Evolutionary conservation across 2,888 invertebrate genomes (phyloP).

Genomic region (Rhamnusium bicolor): DNA sequence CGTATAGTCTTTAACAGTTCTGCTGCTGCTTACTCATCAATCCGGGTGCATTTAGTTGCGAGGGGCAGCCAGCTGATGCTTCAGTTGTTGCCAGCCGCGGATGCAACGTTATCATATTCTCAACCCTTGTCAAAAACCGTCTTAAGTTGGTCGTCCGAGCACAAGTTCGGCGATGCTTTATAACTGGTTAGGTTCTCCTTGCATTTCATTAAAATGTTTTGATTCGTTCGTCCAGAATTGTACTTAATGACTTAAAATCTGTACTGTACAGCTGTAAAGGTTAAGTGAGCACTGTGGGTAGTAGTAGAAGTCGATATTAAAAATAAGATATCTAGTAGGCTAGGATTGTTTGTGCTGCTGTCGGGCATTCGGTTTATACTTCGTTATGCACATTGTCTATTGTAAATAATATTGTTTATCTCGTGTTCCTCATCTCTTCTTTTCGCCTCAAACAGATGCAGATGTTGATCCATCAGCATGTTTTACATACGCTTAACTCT

Average conservation of each 20-base stretch:
- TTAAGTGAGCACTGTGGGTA: conserved; percentile 63
- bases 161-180: conserved; percentile 27
- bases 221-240: conserved; percentile 66
- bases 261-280: conserved; percentile 62
- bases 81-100: conserved; percentile 52
- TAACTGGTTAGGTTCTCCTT: conserved; percentile 44
- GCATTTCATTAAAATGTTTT: conserved; percentile 42
- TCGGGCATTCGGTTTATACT: conserved; percentile 50
- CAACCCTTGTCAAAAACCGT: conserved; percentile 43
- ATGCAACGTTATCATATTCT: conserved; percentile 35
- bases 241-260: conserved; percentile 62
- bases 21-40: conserved; percentile 61
- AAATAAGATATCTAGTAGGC: conserved; percentile 60
- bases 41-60: conserved; percentile 59
- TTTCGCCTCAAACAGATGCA: conserved; percentile 12
- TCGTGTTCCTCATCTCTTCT: conserved; percentile 13
- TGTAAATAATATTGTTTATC: conserved; percentile 33
- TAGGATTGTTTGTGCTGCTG: conserved; percentile 65
- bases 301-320: conserved; percentile 63
- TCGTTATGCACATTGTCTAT: conserved; percentile 33
- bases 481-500: conserved; percentile 49
- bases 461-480: conserved; percentile 22
- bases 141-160: conserved; percentile 27
- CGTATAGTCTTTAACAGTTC: conserved; percentile 63
- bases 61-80: conserved; percentile 54